phyloP scores from a whole-genome alignment of 2,888 invertebrate species.

The Pachydiplax longipennis region DNA sequence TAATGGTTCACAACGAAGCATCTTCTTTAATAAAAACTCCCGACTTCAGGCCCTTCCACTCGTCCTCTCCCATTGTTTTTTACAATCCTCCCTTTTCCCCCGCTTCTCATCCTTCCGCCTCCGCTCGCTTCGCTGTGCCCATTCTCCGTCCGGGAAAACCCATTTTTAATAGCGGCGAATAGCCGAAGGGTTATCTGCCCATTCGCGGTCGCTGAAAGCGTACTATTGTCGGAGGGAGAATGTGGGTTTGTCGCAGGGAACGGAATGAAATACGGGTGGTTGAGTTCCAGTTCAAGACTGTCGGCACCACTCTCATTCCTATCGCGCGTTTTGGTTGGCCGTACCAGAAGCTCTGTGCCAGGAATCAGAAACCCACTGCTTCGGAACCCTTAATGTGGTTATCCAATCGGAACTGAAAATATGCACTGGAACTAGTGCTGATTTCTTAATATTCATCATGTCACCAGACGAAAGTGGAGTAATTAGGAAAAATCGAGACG shows the following conservation, averaged over 20 bases:
- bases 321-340: not conserved
- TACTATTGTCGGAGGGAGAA: slow-evolving; percentile 15
- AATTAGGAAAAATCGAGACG: too few relatives aligned
- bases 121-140: not conserved
- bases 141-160: not conserved
- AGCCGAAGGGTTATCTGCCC: slow-evolving; percentile 3
- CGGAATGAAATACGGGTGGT: not conserved
- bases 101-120: not conserved
- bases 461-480: too few relatives aligned
- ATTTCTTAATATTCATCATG: too few relatives aligned
- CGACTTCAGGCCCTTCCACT: not conserved
- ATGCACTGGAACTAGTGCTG: too few relatives aligned
- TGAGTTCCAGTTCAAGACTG: not conserved
- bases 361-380: not conserved
- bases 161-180: slow-evolving; percentile 21
- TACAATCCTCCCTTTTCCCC: not conserved
- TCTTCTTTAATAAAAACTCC: not conserved
- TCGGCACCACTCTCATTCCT: not conserved
- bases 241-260: not conserved
- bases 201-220: not conserved
- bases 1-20: not conserved
- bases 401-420: too few relatives aligned
- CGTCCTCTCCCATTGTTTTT: not conserved
- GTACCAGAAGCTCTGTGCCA: not conserved
- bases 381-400: not conserved